A percentile compares a stretch with the other conserved stretches of the same genome.
Evolutionary conservation across 1,140 invertebrate species (phyloP).

Genomic region (Conus ventricosus): DNA sequence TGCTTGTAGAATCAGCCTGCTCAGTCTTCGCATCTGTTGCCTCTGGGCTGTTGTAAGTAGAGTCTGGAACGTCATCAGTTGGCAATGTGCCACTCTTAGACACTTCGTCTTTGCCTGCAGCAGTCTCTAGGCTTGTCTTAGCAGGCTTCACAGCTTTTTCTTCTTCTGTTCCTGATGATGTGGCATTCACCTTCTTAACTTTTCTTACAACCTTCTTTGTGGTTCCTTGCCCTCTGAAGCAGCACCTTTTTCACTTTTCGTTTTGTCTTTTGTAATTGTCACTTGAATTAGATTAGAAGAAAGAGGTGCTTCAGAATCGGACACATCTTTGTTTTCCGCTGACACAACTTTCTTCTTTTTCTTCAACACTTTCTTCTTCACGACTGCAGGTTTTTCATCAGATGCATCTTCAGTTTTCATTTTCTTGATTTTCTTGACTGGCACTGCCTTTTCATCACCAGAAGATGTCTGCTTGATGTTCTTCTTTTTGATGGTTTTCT

Average conservation of each 20-base stretch:
- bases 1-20: constrained; percentile 23
- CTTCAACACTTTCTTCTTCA: constrained; percentile 21
- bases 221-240: neutral
- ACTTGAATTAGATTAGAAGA: constrained; percentile 30
- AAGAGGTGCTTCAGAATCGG: neutral
- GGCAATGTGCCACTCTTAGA: neutral
- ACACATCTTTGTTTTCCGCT: constrained; percentile 16
- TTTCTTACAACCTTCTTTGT: constrained; percentile 26
- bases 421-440: constrained; percentile 74
- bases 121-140: neutral
- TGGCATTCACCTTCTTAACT: constrained; percentile 14
- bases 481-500: constrained; percentile 88
- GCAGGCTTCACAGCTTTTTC: neutral
- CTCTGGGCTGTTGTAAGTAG: neutral
- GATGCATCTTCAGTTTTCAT: constrained; percentile 12
- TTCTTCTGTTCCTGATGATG: constrained; percentile 16
- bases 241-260: neutral
- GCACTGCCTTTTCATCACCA: constrained; percentile 84
- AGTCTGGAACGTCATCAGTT: neutral
- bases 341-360: constrained; percentile 25
- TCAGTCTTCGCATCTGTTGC: neutral
- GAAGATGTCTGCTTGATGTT: constrained; percentile 3
- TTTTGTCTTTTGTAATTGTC: constrained; percentile 17
- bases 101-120: constrained; percentile 14
- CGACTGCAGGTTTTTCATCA: constrained; percentile 1